Evolutionary conservation across 2,888 invertebrate genomes (phyloP).

Genomic region (Gortyna flavago): DNA sequence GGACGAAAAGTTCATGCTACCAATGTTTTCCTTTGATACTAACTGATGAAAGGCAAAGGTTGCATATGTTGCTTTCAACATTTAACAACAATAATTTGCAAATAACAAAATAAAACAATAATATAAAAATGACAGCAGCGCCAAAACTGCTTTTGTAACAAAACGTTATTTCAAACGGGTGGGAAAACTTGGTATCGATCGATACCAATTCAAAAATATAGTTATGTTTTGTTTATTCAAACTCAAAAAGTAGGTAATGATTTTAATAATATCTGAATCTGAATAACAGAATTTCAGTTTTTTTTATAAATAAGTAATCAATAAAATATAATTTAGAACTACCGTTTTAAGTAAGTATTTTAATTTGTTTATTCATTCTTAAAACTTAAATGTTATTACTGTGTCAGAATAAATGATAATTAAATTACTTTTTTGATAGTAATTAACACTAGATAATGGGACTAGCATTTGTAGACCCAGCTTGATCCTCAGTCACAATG

Average conservation of each 20-base stretch:
- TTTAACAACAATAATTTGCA: neutral
- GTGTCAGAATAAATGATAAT: neutral
- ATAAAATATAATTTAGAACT: neutral
- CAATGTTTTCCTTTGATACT: neutral
- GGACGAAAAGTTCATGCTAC: neutral
- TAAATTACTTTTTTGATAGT: neutral
- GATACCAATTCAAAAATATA: slow-evolving; percentile 11
- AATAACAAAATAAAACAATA: neutral
- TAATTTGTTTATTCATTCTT: neutral
- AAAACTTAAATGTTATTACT: neutral
- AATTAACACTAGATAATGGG: no score
- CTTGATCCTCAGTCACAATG: neutral
- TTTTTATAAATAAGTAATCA: neutral
- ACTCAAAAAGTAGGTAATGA: neutral
- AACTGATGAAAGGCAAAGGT: neutral
- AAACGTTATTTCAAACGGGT: neutral
- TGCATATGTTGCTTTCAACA: neutral
- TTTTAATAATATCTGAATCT: neutral
- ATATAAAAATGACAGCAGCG: neutral
- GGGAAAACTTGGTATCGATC: slow-evolving; percentile 14
- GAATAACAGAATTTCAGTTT: neutral
- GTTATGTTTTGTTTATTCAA: neutral
- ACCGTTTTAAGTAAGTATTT: neutral
- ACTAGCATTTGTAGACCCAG: neutral
- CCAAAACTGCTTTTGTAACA: neutral